Conservation (phyloP, 2,888 invertebrate species). For the Orthosia gothica region DNA sequence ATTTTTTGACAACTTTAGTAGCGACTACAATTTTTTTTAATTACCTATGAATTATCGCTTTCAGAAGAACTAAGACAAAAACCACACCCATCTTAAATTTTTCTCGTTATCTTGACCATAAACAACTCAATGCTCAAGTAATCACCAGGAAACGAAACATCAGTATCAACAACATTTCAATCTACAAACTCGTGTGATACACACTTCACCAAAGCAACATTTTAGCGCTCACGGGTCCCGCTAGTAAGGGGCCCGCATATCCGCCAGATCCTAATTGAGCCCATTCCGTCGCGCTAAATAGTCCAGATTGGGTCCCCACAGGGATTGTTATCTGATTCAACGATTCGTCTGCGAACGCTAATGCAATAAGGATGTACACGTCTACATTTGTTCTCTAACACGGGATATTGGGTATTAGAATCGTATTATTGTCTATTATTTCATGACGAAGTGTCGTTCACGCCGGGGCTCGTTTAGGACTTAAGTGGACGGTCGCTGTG, state of each 20-base stretch:
- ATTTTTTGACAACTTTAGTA: no score
- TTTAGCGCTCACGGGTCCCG: slow-evolving; percentile 73
- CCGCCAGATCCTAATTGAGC: slow-evolving; percentile 89
- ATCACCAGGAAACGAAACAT: not conserved
- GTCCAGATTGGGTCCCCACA: slow-evolving; percentile 82
- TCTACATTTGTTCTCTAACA: slow-evolving; percentile 77
- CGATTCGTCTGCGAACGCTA: slow-evolving; percentile 80
- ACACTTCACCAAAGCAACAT: slow-evolving; percentile 66
- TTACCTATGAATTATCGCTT: not conserved
- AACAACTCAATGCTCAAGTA: not conserved
- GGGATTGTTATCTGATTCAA: slow-evolving; percentile 89
- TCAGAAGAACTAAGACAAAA: not conserved
- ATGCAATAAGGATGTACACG: slow-evolving; percentile 89
- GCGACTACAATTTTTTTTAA: no score
- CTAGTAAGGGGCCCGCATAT: slow-evolving; percentile 90
- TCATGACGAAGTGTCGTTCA: slow-evolving; percentile 68
- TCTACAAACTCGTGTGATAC: not conserved
- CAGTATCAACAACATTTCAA: not conserved
- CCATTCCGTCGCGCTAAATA: slow-evolving; percentile 90
- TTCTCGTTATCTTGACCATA: not conserved
- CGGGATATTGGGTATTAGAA: slow-evolving; percentile 82
- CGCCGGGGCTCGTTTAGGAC: slow-evolving; percentile 61
- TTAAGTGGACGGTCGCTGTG: slow-evolving; percentile 62
- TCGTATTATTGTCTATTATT: slow-evolving; percentile 72
- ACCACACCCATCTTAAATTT: not conserved